Evolutionary conservation across 2,797 vertebrate genomes (phyloP).

Genomic region (Pseudochirops cupreus): DNA sequence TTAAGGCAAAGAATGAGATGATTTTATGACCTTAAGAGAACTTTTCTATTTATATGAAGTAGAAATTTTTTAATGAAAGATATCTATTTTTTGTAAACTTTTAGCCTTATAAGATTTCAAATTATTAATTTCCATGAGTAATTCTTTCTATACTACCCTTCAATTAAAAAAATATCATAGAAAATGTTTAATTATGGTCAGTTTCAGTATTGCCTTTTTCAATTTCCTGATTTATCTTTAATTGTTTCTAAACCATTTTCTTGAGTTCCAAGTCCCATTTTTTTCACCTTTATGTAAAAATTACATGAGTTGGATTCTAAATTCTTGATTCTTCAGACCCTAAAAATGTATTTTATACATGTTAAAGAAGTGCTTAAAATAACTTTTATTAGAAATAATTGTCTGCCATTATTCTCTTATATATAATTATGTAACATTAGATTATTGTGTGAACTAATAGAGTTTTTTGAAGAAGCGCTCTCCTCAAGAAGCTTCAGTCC

Average conservation of each 20-base stretch:
- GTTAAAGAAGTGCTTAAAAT: neutral
- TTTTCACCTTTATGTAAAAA: neutral
- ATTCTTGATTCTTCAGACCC: neutral
- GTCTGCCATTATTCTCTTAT: neutral
- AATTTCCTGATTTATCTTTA: constrained; percentile 20
- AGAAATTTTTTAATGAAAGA: neutral
- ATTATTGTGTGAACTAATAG: constrained; percentile 81
- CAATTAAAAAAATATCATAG: constrained; percentile 17
- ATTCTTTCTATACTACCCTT: neutral
- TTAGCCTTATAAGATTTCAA: neutral
- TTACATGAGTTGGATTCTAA: neutral
- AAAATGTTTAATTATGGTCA: constrained; percentile 5
- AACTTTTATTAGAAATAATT: neutral
- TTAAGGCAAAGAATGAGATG: neutral
- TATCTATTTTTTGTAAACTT: neutral
- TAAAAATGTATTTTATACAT: neutral
- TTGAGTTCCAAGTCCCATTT: neutral
- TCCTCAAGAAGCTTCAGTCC: constrained; percentile 88
- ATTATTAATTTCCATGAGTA: constrained; percentile 16
- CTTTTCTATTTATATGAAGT: neutral
- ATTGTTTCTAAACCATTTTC: neutral
- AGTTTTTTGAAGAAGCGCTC: constrained; percentile 93
- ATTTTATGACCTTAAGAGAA: neutral
- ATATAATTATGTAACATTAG: neutral
- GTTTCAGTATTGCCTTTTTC: constrained; percentile 3